Base-by-base conservation (phyloP, 2,888 invertebrate species). In the Salticus scenicus region DNA sequence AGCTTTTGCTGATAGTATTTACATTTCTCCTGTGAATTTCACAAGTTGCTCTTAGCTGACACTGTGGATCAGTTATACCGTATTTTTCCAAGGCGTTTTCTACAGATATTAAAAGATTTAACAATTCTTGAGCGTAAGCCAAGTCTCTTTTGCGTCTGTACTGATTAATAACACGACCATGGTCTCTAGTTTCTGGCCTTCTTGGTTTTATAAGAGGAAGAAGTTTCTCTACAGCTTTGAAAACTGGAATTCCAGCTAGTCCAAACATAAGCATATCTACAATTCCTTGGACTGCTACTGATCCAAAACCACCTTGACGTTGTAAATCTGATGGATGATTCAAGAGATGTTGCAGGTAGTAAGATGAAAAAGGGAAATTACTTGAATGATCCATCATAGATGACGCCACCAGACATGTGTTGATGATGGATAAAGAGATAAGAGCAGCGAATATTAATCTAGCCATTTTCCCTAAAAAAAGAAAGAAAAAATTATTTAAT, bases 31-130 rank as follows among this genome's bases (percentile, higher is more conserved):
- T 86, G 31, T 88, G 80, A 20, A 88, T 77, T 69, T 88, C 88
- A 27, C 88, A 88, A 7, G 88, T 86, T 0, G 88, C 81, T 24
- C 88, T 82, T 0, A 87, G 79, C 64, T 88, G 88, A 70, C 88
- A 88, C 24, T 88, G 87, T 8, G 74, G 83, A 12, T 88, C 88
- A 0, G 83, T 88, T 1, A 88, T 79, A 1, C 86, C 88, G 67
- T 88, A 88, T 14, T 75, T 85, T 57, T 86, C 86, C 37, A 86
- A 20, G 12, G 72, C 64, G 1, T 30, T 41, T 24, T 86, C 86
- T 14, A 80, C 76, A 8, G 80, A 71, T 20, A 86, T 63, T 8
- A 86, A 72, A 0, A 86, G 76, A 7, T 75, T 30, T 17, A 80
- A 57, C 31, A 86, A n/a, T 31, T 86, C 66, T 24, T 86, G 67